phyloP scores from a whole-genome alignment of 2,113 vertebrate genomes.

The Hemibagrus wyckioides region DNA sequence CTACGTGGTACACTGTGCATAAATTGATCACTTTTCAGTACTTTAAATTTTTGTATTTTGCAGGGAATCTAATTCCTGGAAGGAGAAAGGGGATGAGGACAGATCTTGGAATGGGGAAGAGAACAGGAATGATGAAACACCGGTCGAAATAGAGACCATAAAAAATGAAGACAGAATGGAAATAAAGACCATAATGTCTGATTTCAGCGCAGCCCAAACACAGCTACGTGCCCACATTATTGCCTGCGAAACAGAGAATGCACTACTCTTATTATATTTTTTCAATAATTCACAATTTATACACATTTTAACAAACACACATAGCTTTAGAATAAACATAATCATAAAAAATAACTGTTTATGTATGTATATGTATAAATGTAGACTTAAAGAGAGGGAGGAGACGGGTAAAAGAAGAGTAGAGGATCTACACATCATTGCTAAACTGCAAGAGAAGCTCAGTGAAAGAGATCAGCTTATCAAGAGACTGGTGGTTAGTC shows the following conservation, averaged over 20 bases:
- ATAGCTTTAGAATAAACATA: neutral
- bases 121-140: constrained; percentile 72
- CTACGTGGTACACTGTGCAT: neutral
- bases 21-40: neutral
- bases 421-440: constrained; percentile 81
- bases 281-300: constrained; percentile 34
- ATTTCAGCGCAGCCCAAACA: constrained; percentile 81
- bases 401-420: constrained; percentile 80
- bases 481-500: constrained; percentile 84
- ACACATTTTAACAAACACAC: neutral
- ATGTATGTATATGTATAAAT: constrained; percentile 53
- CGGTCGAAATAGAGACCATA: constrained; percentile 74
- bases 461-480: constrained; percentile 87
- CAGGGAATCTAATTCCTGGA: constrained; percentile 59
- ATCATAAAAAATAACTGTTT: constrained; percentile 10
- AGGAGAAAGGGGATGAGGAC: constrained; percentile 71
- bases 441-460: constrained; percentile 84
- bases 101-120: constrained; percentile 65
- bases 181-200: constrained; percentile 79
- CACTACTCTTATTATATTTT: constrained; percentile 24
- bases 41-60: constrained; percentile 1
- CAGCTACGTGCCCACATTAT: constrained; percentile 85
- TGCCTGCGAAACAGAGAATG: constrained; percentile 85
- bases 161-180: constrained; percentile 79
- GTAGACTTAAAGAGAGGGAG: constrained; percentile 84